Base-by-base conservation (phyloP, 35 echinoderm and acorn worm species). In the Apostichopus parvimensis region DNA sequence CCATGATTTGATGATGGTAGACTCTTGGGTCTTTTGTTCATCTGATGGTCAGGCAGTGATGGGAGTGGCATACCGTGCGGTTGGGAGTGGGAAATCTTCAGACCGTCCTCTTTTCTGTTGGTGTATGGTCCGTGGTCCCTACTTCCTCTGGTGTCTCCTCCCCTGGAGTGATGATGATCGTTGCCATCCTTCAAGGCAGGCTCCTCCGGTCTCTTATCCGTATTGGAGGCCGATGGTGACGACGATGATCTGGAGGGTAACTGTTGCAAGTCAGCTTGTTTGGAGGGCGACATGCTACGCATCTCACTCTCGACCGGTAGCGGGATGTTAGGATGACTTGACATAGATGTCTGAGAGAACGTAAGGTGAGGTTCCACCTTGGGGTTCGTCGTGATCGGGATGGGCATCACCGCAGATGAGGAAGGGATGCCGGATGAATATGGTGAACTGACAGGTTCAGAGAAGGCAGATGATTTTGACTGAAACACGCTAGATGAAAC, bases 391-490 rank as follows among this genome's bases (percentile, higher is more conserved):
- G 68, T 88, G 86, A 88, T 83, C 15, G 91, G 62, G 15, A 18
- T 84, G 52, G 52, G 62, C 17, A 56, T 94, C 22, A 53, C 57
- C 57, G 83, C 73, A 72, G 53, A 58, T 3, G 75, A 87, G 77
- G 58, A 83, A 87, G 56, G 60, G 57, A 60, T 94, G 80, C 58
- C 24, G 28, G 55, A 54, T 57, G 56, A 14, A 77, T 56, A 73
- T 56, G 82, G 25, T 26, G 93, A 94, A 62, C 71, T 78, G 2
- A 73, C 60, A 73, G 91, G 55, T 25, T 82, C 76, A 72, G 82
- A 65, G 65, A 80, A 92, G 15, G 66, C 86, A 17, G 57, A 73
- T 24, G 82, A 88, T n/a, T 92, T 94, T 70, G 65, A 61, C 25
- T 68, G 72, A 24, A 87, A 68, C 11, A 73, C 86, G 28, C 61